phyloP scores from a whole-genome alignment of 2,797 vertebrate species.

The Hypotaenidia okinawae region DNA sequence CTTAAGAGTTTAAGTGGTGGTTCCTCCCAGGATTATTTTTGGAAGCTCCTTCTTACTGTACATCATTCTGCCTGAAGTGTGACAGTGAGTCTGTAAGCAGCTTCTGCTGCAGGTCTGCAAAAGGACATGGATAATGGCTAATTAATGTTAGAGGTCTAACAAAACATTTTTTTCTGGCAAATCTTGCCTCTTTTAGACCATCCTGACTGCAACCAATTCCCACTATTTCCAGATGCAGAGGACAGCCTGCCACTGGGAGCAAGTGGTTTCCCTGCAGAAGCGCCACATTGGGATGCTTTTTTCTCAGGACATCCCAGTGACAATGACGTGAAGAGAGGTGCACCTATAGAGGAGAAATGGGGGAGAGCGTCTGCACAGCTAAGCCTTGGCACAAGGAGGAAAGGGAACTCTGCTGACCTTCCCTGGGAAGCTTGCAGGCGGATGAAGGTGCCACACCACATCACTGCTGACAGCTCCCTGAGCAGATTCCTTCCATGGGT shows the following conservation, averaged over 20 bases:
- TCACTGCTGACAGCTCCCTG: constrained; percentile 42
- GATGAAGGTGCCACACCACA: constrained; percentile 18
- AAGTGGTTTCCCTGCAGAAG: background rate
- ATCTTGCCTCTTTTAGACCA: background rate
- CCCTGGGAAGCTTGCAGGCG: background rate
- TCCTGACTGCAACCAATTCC: background rate
- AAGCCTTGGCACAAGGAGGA: background rate
- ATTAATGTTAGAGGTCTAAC: background rate
- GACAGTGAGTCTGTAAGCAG: background rate
- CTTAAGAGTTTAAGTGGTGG: background rate
- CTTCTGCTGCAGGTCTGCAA: background rate
- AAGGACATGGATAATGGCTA: background rate
- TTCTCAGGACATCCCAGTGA: background rate
- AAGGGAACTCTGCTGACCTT: background rate
- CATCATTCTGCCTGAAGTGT: background rate
- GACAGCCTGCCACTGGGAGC: background rate
- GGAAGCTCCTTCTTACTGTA: background rate
- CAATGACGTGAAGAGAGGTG: accelerated
- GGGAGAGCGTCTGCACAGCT: background rate
- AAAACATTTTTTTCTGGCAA: background rate
- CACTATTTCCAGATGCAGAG: background rate
- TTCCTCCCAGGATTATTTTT: background rate
- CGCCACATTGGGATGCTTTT: accelerated
- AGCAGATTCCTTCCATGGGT: constrained; percentile 71
- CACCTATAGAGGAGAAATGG: background rate